Percentiles rank a stretch among this genome's conserved stretches.
Conservation (phyloP, 2,113 vertebrate species). For the Perognathus longimembris region DNA sequence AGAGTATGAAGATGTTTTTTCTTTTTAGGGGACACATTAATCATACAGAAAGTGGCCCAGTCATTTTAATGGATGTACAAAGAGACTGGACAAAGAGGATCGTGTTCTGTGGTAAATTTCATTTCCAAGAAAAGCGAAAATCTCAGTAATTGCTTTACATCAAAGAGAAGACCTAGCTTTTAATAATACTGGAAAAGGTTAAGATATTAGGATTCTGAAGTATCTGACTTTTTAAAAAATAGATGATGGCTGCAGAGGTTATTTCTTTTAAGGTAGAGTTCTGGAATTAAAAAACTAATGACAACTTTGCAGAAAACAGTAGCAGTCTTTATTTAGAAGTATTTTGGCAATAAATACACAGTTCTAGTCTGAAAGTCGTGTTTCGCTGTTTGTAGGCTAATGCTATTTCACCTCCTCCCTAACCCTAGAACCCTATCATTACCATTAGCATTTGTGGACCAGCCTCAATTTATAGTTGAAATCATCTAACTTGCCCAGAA, state of each 20-base stretch:
- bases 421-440: too few species aligned
- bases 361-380: neutral
- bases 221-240: slow-evolving; percentile 59
- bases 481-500: neutral
- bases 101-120: neutral
- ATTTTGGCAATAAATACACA: neutral
- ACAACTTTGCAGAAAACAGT: neutral
- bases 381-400: slow-evolving; percentile 10
- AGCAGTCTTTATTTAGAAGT: neutral
- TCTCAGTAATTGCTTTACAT: slow-evolving; percentile 48
- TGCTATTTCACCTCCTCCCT: neutral
- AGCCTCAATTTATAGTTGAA: neutral
- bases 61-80: neutral
- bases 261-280: neutral
- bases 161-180: slow-evolving; percentile 63
- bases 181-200: neutral
- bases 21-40: slow-evolving; percentile 9
- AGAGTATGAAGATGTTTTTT: neutral
- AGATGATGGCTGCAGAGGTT: neutral
- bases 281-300: slow-evolving; percentile 35
- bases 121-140: neutral
- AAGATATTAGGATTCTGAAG: slow-evolving; percentile 16
- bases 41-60: neutral
- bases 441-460: neutral
- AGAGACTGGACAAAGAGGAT: neutral